A percentile compares a stretch with the other conserved stretches of the same genome.
These are phyloP conservation scores for Osmerus eperlanus DNA, from an alignment of 2,113 vertebrate species.

Conservation along the genomic window DNA sequence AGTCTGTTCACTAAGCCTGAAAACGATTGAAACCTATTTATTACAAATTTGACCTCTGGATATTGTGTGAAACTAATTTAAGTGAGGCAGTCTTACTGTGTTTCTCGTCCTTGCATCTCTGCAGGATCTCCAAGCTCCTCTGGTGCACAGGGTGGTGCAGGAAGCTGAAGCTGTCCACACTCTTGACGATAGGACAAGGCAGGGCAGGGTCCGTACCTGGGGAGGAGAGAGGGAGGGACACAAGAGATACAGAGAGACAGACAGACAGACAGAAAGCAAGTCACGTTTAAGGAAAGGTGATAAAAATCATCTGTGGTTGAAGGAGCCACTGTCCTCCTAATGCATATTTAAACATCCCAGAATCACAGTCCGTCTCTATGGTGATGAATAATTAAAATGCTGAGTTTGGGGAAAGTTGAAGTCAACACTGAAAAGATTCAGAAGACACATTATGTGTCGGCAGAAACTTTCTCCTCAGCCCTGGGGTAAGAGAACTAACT, in stretches of 20 bases:
- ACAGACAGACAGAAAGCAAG: neutral
- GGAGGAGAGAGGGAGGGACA: constrained; percentile 11
- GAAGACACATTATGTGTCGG: constrained; percentile 12
- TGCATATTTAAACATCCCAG: constrained; percentile 1
- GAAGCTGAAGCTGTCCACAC: constrained; percentile 98
- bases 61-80: neutral
- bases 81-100: constrained; percentile 86
- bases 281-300: neutral
- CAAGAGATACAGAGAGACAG: neutral
- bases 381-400: constrained; percentile 16
- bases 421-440: constrained; percentile 4
- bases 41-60: too few relatives aligned
- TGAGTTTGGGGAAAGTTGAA: constrained; percentile 7
- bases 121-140: constrained; percentile 99
- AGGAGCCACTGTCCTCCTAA: neutral
- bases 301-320: neutral
- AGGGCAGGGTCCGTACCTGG: constrained; percentile 88
- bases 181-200: constrained; percentile 85
- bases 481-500: neutral
- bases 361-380: neutral
- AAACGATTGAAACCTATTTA: too few relatives aligned
- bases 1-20: too few relatives aligned
- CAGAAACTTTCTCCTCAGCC: neutral
- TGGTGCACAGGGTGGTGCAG: constrained; percentile 99
- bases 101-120: constrained; percentile 99